A percentile compares a stretch with the other conserved stretches of the same genome.
Conservation (phyloP, 2,888 invertebrate species). For the Spialia ferax region DNA sequence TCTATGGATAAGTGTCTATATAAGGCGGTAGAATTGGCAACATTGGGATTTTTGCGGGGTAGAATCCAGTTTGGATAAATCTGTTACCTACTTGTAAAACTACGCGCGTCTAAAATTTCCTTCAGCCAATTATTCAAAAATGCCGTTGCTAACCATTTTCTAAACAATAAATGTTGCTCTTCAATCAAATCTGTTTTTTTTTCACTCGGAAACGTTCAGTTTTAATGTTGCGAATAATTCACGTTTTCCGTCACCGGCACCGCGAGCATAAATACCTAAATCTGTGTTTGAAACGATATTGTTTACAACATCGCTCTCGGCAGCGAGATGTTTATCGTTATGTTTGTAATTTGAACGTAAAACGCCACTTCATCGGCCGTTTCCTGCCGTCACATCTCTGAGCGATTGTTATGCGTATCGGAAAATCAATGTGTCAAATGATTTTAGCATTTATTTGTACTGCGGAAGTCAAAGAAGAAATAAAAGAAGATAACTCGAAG, state of each 20-base stretch:
- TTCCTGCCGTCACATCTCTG: conserved; percentile 3
- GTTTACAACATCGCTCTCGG: conserved; percentile 1
- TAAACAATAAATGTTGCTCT: no score
- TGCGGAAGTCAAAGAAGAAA: no score
- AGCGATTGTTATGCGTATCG: neutral
- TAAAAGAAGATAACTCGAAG: no score
- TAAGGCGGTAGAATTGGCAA: no score
- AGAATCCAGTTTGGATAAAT: no score
- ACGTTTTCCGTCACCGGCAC: conserved; percentile 18
- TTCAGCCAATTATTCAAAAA: no score
- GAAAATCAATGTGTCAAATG: neutral
- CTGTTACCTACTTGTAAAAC: no score
- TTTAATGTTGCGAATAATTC: conserved; percentile 12
- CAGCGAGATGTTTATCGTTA: conserved; percentile 12
- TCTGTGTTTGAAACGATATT: conserved; percentile 6
- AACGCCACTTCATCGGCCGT: conserved; percentile 13
- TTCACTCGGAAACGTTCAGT: neutral
- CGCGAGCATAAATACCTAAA: neutral
- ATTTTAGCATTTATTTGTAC: neutral
- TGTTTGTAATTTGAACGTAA: conserved; percentile 14
- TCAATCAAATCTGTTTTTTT: no score
- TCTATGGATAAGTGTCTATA: no score
- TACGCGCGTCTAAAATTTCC: no score
- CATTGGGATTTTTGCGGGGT: no score
- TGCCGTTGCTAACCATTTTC: no score